phyloP scores from a whole-genome alignment of 2,888 invertebrate genomes.

The Acleris cristana region DNA sequence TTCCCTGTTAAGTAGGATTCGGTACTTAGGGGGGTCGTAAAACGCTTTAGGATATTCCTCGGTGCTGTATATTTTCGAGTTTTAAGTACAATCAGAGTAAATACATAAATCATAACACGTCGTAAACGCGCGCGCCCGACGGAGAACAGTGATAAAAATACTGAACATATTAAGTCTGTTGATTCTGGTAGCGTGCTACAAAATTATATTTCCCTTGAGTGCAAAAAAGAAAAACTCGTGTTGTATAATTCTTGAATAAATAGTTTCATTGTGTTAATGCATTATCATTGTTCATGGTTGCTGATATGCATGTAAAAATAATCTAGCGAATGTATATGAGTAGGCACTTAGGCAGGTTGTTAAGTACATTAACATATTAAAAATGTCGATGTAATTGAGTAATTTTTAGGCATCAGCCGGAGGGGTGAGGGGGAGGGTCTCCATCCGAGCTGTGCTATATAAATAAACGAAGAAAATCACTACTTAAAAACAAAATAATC shows the following conservation, averaged over 20 bases:
- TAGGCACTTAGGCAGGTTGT: no score
- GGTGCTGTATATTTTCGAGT: slow-evolving; percentile 41
- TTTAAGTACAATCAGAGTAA: slow-evolving; percentile 41
- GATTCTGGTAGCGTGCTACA: slow-evolving; percentile 45
- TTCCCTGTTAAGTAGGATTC: slow-evolving; percentile 37
- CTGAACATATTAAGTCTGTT: slow-evolving; percentile 40
- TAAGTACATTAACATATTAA: no score
- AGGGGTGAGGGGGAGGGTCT: no score
- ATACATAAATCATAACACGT: slow-evolving; percentile 47
- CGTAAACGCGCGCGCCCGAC: slow-evolving; percentile 40
- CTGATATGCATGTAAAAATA: no score
- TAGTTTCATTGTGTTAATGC: slow-evolving; percentile 13
- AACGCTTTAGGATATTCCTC: slow-evolving; percentile 46
- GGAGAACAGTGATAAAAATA: slow-evolving; percentile 41
- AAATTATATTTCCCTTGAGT: slow-evolving; percentile 43
- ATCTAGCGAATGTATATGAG: no score
- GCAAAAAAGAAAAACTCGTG: slow-evolving; percentile 42
- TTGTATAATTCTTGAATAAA: slow-evolving; percentile 47
- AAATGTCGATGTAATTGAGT: no score
- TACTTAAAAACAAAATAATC: no score
- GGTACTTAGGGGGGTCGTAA: slow-evolving; percentile 41
- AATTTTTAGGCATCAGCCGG: no score
- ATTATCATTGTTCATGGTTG: background rate
- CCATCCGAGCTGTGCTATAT: no score
- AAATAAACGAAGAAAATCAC: no score